Percentiles rank a stretch among this genome's conserved stretches.
These are phyloP conservation scores for Drosophila sulfurigaster DNA, from an alignment of 1,140 invertebrate genomes.

Conservation along the genomic window DNA sequence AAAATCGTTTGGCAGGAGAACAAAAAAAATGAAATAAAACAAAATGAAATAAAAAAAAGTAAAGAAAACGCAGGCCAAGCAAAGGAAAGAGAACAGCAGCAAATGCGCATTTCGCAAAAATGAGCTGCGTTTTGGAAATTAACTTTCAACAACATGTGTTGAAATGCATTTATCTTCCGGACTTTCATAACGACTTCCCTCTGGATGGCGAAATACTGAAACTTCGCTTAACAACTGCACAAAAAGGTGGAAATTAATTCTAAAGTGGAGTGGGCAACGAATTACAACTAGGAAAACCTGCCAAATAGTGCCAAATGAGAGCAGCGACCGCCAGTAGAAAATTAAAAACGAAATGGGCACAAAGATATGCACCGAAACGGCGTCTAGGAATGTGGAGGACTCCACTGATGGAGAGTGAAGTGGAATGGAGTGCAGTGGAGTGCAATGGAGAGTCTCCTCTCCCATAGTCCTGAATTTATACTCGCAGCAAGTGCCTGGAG, in stretches of 20 bases:
- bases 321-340: constrained; percentile 60
- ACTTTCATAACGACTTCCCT: constrained; percentile 47
- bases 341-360: constrained; percentile 63
- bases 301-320: constrained; percentile 80
- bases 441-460: neutral
- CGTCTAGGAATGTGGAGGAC: neutral
- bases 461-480: neutral
- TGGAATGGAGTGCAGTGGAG: neutral
- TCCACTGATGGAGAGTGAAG: neutral
- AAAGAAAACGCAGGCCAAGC: neutral
- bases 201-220: constrained; percentile 27
- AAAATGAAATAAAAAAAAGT: no score
- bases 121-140: constrained; percentile 78
- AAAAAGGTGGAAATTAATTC: constrained; percentile 80
- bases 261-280: constrained; percentile 3
- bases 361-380: constrained; percentile 17
- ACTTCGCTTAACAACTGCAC: constrained; percentile 48
- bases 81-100: constrained; percentile 17
- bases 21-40: constrained; percentile 4
- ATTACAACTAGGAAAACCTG: constrained; percentile 62
- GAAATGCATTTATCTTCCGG: constrained; percentile 79
- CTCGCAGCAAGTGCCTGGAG: constrained; percentile 44
- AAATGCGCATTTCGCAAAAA: constrained; percentile 77
- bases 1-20: constrained; percentile 6
- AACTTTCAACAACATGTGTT: constrained; percentile 84